These are phyloP conservation scores for Papilio glaucus DNA, from an alignment of 1,140 invertebrate species.

Conservation along the genomic window DNA sequence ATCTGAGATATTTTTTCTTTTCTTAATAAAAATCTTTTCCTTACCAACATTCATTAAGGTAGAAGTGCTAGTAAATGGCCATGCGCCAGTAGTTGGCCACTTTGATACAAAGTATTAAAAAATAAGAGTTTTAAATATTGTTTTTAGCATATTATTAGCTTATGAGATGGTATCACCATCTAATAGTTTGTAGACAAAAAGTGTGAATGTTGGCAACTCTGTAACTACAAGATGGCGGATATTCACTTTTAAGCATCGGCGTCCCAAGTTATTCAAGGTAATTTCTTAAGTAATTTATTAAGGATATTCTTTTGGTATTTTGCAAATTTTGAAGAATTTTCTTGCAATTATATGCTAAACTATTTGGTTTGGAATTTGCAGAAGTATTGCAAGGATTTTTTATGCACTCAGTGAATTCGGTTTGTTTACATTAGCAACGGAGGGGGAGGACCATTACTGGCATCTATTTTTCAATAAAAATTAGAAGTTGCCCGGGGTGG, in stretches of 20 bases:
- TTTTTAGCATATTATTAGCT: conserved; percentile 4
- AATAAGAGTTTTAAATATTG: no score
- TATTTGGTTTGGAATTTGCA: conserved; percentile 22
- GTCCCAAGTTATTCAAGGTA: conserved; percentile 7
- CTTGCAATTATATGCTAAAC: conserved; percentile 22
- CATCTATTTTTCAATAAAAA: no score
- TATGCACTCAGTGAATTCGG: no score
- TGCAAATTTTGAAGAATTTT: conserved; percentile 25
- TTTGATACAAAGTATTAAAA: no score
- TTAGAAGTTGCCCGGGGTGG: no score
- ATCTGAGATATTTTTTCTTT: no score
- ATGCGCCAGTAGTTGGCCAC: no score
- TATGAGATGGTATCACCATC: conserved; percentile 14
- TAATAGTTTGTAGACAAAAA: conserved; percentile 28
- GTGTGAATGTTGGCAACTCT: conserved; percentile 28
- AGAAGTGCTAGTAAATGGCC: no score
- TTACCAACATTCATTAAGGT: no score
- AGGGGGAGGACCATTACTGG: no score
- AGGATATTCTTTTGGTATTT: conserved; percentile 17
- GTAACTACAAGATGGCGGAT: conserved; percentile 33
- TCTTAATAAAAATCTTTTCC: no score
- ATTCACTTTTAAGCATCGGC: conserved; percentile 27
- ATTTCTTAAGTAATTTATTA: conserved; percentile 23
- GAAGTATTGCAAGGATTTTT: conserved; percentile 23
- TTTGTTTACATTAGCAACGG: no score